A percentile compares a stretch with the other conserved stretches of the same genome.
Conservation (phyloP, 2,797 vertebrate species). For the Acropternis orthonyx region DNA sequence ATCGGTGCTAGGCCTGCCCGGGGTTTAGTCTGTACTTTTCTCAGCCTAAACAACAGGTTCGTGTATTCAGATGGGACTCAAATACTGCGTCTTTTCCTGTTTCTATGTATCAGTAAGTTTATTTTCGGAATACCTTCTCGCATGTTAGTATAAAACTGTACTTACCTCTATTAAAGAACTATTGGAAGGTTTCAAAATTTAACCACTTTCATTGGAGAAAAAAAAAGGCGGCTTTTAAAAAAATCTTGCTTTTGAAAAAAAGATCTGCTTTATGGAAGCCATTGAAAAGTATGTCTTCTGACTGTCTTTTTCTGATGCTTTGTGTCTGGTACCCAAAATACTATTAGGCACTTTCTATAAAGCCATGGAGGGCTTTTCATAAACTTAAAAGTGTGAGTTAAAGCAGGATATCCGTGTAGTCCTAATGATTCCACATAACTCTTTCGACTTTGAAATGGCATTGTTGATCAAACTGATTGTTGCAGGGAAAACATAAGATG, state of each 20-base stretch:
- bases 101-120: rapidly evolving
- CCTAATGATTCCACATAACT: neutral
- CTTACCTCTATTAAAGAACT: neutral
- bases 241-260: rapidly evolving
- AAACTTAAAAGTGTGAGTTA: neutral
- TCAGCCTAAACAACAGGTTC: neutral
- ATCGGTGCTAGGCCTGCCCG: neutral
- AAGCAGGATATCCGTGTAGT: neutral
- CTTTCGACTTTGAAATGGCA: slow-evolving; percentile 15
- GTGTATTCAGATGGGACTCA: neutral
- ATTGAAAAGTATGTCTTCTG: neutral
- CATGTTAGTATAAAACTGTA: neutral
- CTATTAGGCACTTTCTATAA: neutral
- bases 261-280: neutral
- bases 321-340: neutral
- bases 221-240: neutral
- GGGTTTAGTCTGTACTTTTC: neutral
- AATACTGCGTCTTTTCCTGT: neutral
- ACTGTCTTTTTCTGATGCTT: neutral
- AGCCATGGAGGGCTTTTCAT: rapidly evolving
- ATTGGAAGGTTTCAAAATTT: neutral
- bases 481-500: neutral
- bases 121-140: neutral
- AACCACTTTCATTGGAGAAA: neutral
- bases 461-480: neutral